Conservation (phyloP, 1,140 invertebrate species). For the Neodiprion pinetum region DNA sequence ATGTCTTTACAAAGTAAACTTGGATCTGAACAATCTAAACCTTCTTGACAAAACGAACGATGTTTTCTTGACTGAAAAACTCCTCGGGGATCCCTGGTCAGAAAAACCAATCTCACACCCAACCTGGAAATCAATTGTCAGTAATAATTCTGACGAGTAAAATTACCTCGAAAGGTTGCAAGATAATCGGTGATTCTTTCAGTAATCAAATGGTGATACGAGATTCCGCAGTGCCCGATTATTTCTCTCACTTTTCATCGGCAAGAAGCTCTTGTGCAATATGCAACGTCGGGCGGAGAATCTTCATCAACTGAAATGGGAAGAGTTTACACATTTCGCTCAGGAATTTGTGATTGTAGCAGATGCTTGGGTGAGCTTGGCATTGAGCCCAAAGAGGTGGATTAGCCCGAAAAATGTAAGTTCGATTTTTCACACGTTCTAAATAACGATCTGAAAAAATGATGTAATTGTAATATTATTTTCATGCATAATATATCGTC, state of each 20-base stretch:
- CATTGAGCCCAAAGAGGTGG: slow-evolving; percentile 82
- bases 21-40: slow-evolving; percentile 59
- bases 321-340: slow-evolving; percentile 55
- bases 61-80: slow-evolving; percentile 62
- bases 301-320: slow-evolving; percentile 61
- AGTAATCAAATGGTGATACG: background rate
- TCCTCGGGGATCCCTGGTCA: slow-evolving; percentile 64
- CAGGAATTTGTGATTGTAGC: slow-evolving; percentile 79
- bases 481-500: background rate
- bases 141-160: background rate
- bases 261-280: slow-evolving; percentile 51
- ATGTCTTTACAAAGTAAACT: slow-evolving; percentile 58
- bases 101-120: slow-evolving; percentile 55
- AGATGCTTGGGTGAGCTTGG: slow-evolving; percentile 72
- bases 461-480: background rate
- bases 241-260: slow-evolving; percentile 41
- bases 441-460: slow-evolving; percentile 71
- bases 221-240: background rate
- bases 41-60: slow-evolving; percentile 60
- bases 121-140: slow-evolving; percentile 32
- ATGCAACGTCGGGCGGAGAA: slow-evolving; percentile 54
- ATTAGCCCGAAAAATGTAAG: slow-evolving; percentile 84
- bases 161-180: too few species aligned
- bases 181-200: too few species aligned
- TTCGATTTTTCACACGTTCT: slow-evolving; percentile 76